Conservation (phyloP, 1,140 invertebrate genomes). For the Drosophila watanabei region DNA sequence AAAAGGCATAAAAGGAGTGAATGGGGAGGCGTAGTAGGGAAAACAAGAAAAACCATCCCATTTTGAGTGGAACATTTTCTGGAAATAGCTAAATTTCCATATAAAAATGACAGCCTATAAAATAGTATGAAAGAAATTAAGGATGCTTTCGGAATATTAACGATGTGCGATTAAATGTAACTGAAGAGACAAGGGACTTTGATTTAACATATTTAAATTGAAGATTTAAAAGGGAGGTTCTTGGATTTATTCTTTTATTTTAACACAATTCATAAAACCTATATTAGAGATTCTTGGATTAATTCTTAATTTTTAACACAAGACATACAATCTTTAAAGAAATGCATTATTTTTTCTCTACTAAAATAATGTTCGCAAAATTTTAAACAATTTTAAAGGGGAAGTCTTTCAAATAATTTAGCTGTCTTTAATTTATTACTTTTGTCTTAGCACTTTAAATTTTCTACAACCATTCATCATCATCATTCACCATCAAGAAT, state of each 20-base stretch:
- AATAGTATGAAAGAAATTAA: background rate
- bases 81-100: background rate
- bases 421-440: background rate
- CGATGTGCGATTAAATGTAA: background rate
- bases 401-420: too few relatives aligned
- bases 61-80: slow-evolving; percentile 1
- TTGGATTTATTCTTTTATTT: background rate
- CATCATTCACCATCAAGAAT: too few relatives aligned
- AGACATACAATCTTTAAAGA: background rate
- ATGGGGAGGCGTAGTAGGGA: background rate
- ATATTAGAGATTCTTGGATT: background rate
- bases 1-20: slow-evolving; percentile 14
- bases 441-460: background rate
- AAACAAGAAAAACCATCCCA: slow-evolving; percentile 13
- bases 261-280: too few relatives aligned
- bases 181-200: background rate
- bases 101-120: slow-evolving; percentile 10
- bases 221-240: background rate
- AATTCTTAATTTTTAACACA: background rate
- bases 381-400: background rate
- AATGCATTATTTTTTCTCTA: background rate
- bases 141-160: background rate
- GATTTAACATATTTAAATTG: background rate
- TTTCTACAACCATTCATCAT: too few relatives aligned
- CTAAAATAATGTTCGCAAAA: background rate